Conservation (phyloP, 1,140 invertebrate genomes). For the Neodiprion pinetum region DNA sequence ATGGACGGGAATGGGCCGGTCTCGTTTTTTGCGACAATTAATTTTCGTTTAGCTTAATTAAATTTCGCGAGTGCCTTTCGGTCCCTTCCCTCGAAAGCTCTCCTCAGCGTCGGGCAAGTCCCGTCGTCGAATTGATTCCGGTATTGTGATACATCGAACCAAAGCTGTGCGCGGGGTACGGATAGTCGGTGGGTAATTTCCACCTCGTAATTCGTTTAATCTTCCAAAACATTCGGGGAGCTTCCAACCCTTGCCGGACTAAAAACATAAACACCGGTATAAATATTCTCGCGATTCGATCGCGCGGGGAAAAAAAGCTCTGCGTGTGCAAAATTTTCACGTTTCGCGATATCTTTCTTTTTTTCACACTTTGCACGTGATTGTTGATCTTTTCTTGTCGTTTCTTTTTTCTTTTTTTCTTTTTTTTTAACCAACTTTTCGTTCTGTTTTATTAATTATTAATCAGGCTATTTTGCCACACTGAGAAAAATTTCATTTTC, state of each 20-base stretch:
- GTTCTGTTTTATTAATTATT: too few relatives aligned
- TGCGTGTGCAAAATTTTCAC: too few relatives aligned
- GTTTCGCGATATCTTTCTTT: too few relatives aligned
- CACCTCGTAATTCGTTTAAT: slow-evolving; percentile 20
- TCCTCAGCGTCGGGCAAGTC: neutral
- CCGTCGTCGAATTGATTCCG: slow-evolving; percentile 27
- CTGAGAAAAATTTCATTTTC: too few relatives aligned
- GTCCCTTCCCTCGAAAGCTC: slow-evolving; percentile 1
- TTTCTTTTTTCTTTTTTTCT: too few relatives aligned
- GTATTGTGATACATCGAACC: slow-evolving; percentile 14
- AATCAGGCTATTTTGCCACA: too few relatives aligned
- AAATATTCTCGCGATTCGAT: too few relatives aligned
- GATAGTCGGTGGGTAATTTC: slow-evolving; percentile 15
- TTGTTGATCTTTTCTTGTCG: too few relatives aligned
- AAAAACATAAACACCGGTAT: neutral
- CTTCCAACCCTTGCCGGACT: neutral
- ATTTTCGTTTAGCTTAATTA: slow-evolving; percentile 36
- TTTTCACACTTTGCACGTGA: too few relatives aligned
- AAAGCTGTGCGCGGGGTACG: neutral
- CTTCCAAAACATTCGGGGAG: neutral
- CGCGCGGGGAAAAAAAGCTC: too few relatives aligned
- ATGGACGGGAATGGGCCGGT: neutral
- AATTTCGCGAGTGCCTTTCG: slow-evolving; percentile 25
- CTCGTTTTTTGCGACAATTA: slow-evolving; percentile 33
- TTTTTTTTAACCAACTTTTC: too few relatives aligned